A percentile compares a stretch with the other conserved stretches of the same genome.
These are phyloP conservation scores for Syngnathus scovelli DNA, from an alignment of 2,113 vertebrate species.

Conservation along the genomic window DNA sequence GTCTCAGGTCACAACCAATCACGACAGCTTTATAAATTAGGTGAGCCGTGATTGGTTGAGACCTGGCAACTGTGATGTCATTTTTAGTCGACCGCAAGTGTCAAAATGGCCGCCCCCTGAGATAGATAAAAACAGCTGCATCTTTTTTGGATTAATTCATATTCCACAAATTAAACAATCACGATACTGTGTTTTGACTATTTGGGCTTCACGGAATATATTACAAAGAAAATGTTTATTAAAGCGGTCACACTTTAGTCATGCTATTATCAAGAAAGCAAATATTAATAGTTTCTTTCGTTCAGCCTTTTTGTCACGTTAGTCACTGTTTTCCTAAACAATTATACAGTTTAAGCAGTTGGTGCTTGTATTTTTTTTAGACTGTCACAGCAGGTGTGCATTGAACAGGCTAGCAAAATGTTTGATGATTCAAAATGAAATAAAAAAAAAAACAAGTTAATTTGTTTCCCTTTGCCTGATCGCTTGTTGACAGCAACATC, in stretches of 20 bases:
- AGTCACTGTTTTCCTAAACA: constrained; percentile 3
- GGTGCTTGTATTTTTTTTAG: constrained; percentile 26
- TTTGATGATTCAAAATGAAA: constrained; percentile 30
- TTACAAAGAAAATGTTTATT: too few species aligned
- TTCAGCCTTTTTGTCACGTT: constrained; percentile 20
- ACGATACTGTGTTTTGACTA: too few species aligned
- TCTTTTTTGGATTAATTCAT: too few species aligned
- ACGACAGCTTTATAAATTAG: too few species aligned
- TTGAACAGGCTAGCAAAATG: constrained; percentile 21
- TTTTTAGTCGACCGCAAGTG: too few species aligned
- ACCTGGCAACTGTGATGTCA: too few species aligned
- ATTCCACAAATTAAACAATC: too few species aligned
- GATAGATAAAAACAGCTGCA: too few species aligned
- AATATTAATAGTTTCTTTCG: constrained; percentile 17
- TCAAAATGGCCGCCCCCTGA: too few species aligned
- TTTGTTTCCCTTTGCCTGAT: constrained; percentile 28
- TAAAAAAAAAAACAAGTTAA: constrained; percentile 25
- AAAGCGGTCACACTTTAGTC: background rate
- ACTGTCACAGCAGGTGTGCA: constrained; percentile 33
- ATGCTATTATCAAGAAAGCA: constrained; percentile 21
- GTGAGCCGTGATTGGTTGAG: too few species aligned
- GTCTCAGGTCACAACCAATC: too few species aligned
- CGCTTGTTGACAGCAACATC: constrained; percentile 41
- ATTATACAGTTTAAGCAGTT: constrained; percentile 7
- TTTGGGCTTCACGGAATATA: too few species aligned